Conservation (phyloP, 2,113 vertebrate species). For the Myiopsitta monachus region DNA sequence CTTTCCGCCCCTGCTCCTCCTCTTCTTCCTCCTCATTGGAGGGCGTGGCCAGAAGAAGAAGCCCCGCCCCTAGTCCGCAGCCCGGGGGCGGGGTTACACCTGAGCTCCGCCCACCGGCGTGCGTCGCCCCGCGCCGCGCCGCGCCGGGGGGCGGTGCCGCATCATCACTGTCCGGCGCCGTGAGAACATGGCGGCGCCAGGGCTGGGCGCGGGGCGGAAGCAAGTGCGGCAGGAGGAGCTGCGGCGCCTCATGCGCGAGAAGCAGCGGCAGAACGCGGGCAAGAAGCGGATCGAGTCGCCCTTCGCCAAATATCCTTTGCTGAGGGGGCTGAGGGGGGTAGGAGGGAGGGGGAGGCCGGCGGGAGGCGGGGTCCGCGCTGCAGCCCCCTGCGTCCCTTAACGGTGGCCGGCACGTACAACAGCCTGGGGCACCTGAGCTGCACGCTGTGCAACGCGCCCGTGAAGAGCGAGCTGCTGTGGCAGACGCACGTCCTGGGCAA, state of each 20-base stretch:
- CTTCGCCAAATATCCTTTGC: conserved; percentile 81
- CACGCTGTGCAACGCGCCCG: conserved; percentile 81
- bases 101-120: neutral
- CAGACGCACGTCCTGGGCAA: conserved; percentile 90
- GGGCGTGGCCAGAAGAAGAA: neutral
- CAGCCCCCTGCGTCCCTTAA: conserved; percentile 46
- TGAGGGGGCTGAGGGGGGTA: neutral
- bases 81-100: neutral
- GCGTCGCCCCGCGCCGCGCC: too few species aligned
- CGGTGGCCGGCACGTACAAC: conserved; percentile 79
- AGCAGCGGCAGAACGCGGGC: conserved; percentile 80
- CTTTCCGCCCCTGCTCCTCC: accelerated
- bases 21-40: neutral
- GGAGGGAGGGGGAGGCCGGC: neutral
- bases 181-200: conserved; percentile 56
- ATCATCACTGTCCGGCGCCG: neutral
- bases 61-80: too few species aligned
- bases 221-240: conserved; percentile 91
- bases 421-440: conserved; percentile 88
- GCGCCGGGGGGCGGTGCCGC: too few species aligned
- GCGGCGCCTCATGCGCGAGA: conserved; percentile 89
- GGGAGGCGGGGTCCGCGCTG: neutral
- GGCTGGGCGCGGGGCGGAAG: conserved; percentile 63
- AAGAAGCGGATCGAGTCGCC: conserved; percentile 91
- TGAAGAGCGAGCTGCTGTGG: conserved; percentile 92